These are phyloP conservation scores for Phrynocephalus versicolor DNA, from an alignment of 2,113 vertebrate species.

Conservation along the genomic window DNA sequence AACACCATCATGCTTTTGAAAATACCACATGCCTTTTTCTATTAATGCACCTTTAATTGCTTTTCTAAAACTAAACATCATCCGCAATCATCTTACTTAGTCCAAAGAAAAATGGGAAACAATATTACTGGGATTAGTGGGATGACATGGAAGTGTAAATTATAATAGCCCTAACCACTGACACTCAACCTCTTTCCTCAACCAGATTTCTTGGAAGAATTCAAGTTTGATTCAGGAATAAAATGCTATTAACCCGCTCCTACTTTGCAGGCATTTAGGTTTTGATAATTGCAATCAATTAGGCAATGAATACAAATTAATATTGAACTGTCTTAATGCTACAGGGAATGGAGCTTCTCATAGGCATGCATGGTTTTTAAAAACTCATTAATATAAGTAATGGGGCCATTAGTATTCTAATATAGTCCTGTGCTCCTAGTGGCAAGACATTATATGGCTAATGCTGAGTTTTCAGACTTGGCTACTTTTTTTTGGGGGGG, in stretches of 20 bases:
- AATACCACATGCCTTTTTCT: neutral
- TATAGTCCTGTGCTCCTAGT: conserved; percentile 53
- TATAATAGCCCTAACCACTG: neutral
- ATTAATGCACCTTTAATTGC: neutral
- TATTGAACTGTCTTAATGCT: conserved; percentile 64
- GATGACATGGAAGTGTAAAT: too few species aligned
- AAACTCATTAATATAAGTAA: conserved; percentile 46
- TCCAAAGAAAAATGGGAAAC: neutral
- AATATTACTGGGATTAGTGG: neutral
- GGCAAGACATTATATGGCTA: conserved; percentile 56
- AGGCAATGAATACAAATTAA: conserved; percentile 66
- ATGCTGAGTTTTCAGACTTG: conserved; percentile 58
- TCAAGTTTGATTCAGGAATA: neutral
- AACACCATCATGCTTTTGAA: neutral
- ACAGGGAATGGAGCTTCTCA: conserved; percentile 54
- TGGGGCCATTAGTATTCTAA: conserved; percentile 42
- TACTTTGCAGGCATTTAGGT: conserved; percentile 66
- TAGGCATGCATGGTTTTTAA: conserved; percentile 37
- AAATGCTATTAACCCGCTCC: conserved; percentile 63
- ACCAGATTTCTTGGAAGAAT: neutral
- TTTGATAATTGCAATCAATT: conserved; percentile 66
- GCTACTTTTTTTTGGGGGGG: conserved; percentile 57
- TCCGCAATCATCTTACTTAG: neutral
- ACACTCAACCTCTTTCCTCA: too few species aligned
- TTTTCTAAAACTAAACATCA: neutral